Base-by-base conservation (phyloP, 1,140 invertebrate genomes). In the Lucilia sericata region DNA sequence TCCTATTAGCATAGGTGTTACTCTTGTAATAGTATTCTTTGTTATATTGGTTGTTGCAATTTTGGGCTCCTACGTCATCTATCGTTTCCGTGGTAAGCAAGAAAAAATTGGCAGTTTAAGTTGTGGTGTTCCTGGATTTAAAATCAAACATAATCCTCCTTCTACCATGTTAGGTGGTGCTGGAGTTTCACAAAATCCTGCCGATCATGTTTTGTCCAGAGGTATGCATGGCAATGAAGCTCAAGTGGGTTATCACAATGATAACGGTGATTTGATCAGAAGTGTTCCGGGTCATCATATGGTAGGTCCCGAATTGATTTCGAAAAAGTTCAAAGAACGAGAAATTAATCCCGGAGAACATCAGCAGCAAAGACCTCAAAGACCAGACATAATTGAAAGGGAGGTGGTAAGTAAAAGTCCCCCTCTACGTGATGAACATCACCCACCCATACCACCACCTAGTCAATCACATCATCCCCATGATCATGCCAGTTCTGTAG, bases 11-110 rank as follows among this genome's bases (percentile, higher is more conserved):
- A 97, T 98, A 70, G 97, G 97, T 47, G 95, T 98, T 51, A 97
- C 97, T 1, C 92, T 99, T 30, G 96, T 99, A 0, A 97, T 99
- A 74, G 96, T 98, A 5, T 99, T 99, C 92, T 98, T 99, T 87
- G 94, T 97, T 3, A 96, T 97, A 75, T 91, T 98, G 12, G 93
- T 98, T 21, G 94, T 98, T 9, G 96, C 96, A 1, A 97, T 98
- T 84, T 92, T 97, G 34, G 95, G 96, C 8, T 97, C 96, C 78
- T 98, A 98, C 88, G 93, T 98, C 3, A 96, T 98, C 10, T 98
- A 98, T 90, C 94, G 96, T 21, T 92, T 97, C 83, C 93, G 97
- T 14, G 95, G 96, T 19, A 96, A 97, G 88, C 95, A 94, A 87
- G 96, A 98, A 88, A 97, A 97, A 89, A 93, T 93, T 81, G 93